A percentile compares a stretch with the other conserved stretches of the same genome.
phyloP scores from a whole-genome alignment of 2,888 invertebrate species.

The Lathronympha strigana region DNA sequence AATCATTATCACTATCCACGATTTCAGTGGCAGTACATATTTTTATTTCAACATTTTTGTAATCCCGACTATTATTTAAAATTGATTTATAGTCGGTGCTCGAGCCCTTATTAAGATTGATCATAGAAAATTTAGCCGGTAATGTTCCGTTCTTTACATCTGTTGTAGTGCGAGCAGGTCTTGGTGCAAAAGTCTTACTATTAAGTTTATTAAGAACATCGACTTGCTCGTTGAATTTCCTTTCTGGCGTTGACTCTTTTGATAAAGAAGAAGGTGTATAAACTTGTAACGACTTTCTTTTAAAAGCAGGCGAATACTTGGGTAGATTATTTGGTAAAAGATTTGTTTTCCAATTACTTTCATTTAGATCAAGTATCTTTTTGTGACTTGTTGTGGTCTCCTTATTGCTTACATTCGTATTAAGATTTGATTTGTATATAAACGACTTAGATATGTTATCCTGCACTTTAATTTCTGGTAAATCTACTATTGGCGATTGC shows the following conservation, averaged over 20 bases:
- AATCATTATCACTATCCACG: slow-evolving; percentile 93
- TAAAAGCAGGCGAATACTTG: slow-evolving; percentile 93
- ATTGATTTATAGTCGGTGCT: slow-evolving; percentile 67
- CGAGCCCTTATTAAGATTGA: slow-evolving; percentile 51
- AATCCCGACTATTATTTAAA: slow-evolving; percentile 65
- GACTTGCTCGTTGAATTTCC: slow-evolving; percentile 66
- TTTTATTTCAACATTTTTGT: slow-evolving; percentile 76
- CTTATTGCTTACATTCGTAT: slow-evolving; percentile 58
- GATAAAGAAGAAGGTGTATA: slow-evolving; percentile 79
- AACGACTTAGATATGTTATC: slow-evolving; percentile 82
- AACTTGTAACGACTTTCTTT: slow-evolving; percentile 88
- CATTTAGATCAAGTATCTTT: slow-evolving; percentile 65
- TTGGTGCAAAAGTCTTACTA: slow-evolving; percentile 56
- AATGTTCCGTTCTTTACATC: slow-evolving; percentile 58
- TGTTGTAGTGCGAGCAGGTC: slow-evolving; percentile 58
- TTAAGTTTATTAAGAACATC: slow-evolving; percentile 61
- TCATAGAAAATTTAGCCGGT: slow-evolving; percentile 52
- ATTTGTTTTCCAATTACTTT: slow-evolving; percentile 75
- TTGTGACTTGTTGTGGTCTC: slow-evolving; percentile 60
- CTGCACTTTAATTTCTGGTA: slow-evolving; percentile 93
- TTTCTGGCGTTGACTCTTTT: slow-evolving; percentile 79
- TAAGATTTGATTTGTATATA: slow-evolving; percentile 67
- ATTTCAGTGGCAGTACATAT: slow-evolving; percentile 77
- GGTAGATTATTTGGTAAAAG: slow-evolving; percentile 84
- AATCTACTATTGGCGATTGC: slow-evolving; percentile 86